Percentiles rank a stretch among this genome's conserved stretches.
These are phyloP conservation scores for Graptemys geographica DNA, from an alignment of 2,797 vertebrate species.

Conservation along the genomic window DNA sequence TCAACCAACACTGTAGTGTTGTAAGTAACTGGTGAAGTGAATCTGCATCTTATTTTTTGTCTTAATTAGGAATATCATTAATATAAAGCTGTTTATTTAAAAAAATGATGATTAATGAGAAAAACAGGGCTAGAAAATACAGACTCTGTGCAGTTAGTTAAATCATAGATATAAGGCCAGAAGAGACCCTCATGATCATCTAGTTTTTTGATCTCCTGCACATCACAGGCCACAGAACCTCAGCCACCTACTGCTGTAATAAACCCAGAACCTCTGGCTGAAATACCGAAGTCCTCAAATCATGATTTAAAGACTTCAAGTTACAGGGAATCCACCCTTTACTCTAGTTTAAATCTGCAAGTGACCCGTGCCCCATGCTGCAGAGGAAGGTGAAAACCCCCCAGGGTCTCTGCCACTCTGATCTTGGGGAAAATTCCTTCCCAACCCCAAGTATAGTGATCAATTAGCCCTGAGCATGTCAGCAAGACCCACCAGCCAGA, in stretches of 20 bases:
- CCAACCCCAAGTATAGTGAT: background rate
- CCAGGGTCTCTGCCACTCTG: background rate
- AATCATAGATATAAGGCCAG: background rate
- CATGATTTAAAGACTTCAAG: background rate
- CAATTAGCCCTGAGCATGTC: background rate
- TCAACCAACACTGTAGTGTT: slow-evolving; percentile 95
- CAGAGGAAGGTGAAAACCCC: background rate
- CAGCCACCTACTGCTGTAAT: background rate
- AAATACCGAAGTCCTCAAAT: background rate
- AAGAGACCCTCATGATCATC: background rate
- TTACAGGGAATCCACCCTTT: background rate
- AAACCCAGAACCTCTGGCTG: background rate
- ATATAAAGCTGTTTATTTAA: background rate
- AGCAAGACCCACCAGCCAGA: background rate
- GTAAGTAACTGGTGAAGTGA: slow-evolving; percentile 85
- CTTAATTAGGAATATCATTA: background rate
- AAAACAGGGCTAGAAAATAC: background rate
- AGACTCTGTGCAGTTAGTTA: background rate
- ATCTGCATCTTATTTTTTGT: background rate
- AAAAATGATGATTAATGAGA: background rate
- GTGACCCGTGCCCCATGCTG: background rate
- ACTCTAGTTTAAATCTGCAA: background rate
- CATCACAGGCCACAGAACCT: background rate
- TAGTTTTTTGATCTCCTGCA: background rate
- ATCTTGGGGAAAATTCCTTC: background rate